Percentiles rank a stretch among this genome's conserved stretches.
Evolutionary conservation across 2,888 invertebrate genomes (phyloP).

Genomic region (Amiota minor): DNA sequence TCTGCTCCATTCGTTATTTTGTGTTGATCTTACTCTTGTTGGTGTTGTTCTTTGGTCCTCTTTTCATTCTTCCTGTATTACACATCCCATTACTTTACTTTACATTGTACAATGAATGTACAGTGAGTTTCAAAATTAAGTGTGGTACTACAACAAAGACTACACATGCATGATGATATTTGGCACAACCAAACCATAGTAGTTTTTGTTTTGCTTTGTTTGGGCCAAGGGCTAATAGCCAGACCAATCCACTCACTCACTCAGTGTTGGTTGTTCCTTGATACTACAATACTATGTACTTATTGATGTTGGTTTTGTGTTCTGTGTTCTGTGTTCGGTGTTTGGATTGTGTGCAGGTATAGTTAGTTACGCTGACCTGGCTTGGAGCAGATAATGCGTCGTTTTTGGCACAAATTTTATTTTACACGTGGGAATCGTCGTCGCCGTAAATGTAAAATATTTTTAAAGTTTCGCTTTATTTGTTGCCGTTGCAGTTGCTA

Average conservation of each 20-base stretch:
- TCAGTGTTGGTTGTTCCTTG: too few species aligned
- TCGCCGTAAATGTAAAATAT: constrained; percentile 32
- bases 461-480: constrained; percentile 46
- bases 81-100: too few species aligned
- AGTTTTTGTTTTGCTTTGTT: too few species aligned
- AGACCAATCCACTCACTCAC: too few species aligned
- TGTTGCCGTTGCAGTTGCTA: constrained; percentile 19
- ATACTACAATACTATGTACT: neutral
- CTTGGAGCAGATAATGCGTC: constrained; percentile 31
- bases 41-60: too few species aligned
- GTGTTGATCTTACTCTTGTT: neutral
- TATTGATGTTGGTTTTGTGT: constrained; percentile 33
- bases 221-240: too few species aligned
- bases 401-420: constrained; percentile 53
- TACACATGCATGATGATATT: too few species aligned
- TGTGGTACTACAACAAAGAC: too few species aligned
- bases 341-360: constrained; percentile 34
- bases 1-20: constrained; percentile 32
- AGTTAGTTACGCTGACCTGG: constrained; percentile 29
- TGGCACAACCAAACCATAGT: too few species aligned
- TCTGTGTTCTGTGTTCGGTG: constrained; percentile 40
- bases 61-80: constrained; percentile 53
- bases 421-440: constrained; percentile 62
- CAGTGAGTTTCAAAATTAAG: too few species aligned
- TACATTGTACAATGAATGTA: too few species aligned